Evolutionary conservation across 1,140 invertebrate genomes (phyloP), one percentile per base, ranked within the genome.

Genomic region (Plutomurus gul): DNA sequence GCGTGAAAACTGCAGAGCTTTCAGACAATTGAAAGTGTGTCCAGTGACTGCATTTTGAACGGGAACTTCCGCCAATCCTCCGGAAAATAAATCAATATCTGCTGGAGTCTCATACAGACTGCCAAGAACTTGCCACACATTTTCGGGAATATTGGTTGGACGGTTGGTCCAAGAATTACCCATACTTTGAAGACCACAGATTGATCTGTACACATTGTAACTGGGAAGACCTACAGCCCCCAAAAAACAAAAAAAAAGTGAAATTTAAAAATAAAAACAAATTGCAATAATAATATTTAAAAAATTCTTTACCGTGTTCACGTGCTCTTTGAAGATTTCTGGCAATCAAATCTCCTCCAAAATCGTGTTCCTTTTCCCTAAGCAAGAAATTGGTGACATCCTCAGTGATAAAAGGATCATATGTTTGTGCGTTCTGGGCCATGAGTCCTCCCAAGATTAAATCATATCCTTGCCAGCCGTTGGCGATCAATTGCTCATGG

Each of bases 71-170:
- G 88, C 85, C 3, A 91, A 60, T 5, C 88, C 88, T 5, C 89
- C 89, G 30, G 88, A 88, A 84, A 89, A 90, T 76, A 91, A 84
- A 81, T 90, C 89, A 65, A 90, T 88, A 76, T 90, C 88, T 36
- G 51, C 36, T 16, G 81, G 81, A 22, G 56, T 76, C 40, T 72
- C 76, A 65, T 82, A 82, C 27, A 89, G 75, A 56, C 39, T 87
- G 83, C 88, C 89, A 3, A 85, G 40, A 27, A 84, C 85, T 65
- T 89, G 83, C 82, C 81, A 82, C 8, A 77, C 81, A 16, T 82
- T 72, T 22, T 60, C 25, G 13, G 77, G 73, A 18, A 82, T 75
- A 27, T 82, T 77, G 27, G 25, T 18, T 47, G 81, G 81, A 7
- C n/a, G 22, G 39, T 90, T 89, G 16, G 88, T 84, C 85, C 90